Conservation (phyloP, 2,113 vertebrate species). For the Brienomyrus longianalis region DNA sequence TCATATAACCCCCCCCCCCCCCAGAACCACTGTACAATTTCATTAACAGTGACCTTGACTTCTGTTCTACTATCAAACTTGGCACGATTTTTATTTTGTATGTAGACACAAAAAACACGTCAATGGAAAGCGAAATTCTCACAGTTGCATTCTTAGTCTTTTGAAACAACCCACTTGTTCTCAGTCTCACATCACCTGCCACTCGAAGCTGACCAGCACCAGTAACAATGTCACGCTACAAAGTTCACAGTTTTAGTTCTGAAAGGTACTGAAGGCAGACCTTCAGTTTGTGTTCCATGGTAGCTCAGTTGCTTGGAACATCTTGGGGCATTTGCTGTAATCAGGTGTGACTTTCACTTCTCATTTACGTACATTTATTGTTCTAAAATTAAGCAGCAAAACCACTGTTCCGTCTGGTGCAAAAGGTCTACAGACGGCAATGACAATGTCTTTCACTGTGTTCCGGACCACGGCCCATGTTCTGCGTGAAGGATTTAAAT, state of each 20-base stretch:
- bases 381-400: not conserved
- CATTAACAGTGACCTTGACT: not conserved
- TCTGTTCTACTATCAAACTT: not conserved
- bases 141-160: not conserved
- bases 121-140: not conserved
- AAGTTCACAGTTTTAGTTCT: not conserved
- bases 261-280: not conserved
- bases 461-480: not conserved
- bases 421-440: not conserved
- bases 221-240: not conserved
- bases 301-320: not conserved
- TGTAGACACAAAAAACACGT: not conserved
- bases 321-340: not conserved
- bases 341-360: not conserved
- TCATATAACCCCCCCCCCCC: not conserved
- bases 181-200: not conserved
- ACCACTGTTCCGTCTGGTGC: not conserved
- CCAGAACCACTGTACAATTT: not conserved
- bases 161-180: not conserved
- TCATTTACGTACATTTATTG: not conserved
- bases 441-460: not conserved
- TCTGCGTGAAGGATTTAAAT: not conserved
- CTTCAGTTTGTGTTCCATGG: not conserved
- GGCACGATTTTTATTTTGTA: not conserved
- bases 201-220: not conserved